Evolutionary conservation across 2,113 vertebrate species (phyloP), one percentile per base, ranked within the genome.

Genomic region (Scomber colias): DNA sequence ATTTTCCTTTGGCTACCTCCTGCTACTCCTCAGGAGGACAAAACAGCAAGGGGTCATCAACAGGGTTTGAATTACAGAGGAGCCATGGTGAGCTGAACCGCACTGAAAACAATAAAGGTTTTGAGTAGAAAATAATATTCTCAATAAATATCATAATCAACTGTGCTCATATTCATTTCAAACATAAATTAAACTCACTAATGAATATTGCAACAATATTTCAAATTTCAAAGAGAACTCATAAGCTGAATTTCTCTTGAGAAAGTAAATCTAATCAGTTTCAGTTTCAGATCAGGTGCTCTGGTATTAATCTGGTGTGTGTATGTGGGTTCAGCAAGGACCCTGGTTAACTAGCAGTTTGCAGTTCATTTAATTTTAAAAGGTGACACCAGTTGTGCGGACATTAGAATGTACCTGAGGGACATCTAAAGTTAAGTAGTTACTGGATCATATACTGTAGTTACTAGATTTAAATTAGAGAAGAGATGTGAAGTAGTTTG

Each of bases 141-240:
- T 64, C 3, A 9, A 1, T 53, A 63, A 63, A 35, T 46, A 21
- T 57, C 24, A 27, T 11, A 21, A 69, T 65, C 17, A 75, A 50
- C 7, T 9, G 1, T 1, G 19, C 40, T 67, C 11, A n/a, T 16
- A 56, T 57, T 75, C 40, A 80, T 56, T 65, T 56, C 3, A 71
- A 45, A 48, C 30, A 3, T 54, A 35, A 65, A 54, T 79, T 69
- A 40, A 44, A 70, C 21, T 61, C 45, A 72, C 5, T 82, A 55
- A 87, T 83, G 5, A 67, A 76, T 73, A 62, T 40, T 86, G 71
- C 19, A 59, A 35, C 40, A 62, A 53, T 65, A 51, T 50, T 71
- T 66, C 15, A 16, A 51, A 70, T n/a, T 59, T 59, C 24, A 35
- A 48, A 51, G 35, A 16, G 24, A 85, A 69, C 53, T 57, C 59